A percentile compares a stretch with the other conserved stretches of the same genome.
Conservation (phyloP, 2,113 vertebrate genomes). For the Vidua chalybeata region DNA sequence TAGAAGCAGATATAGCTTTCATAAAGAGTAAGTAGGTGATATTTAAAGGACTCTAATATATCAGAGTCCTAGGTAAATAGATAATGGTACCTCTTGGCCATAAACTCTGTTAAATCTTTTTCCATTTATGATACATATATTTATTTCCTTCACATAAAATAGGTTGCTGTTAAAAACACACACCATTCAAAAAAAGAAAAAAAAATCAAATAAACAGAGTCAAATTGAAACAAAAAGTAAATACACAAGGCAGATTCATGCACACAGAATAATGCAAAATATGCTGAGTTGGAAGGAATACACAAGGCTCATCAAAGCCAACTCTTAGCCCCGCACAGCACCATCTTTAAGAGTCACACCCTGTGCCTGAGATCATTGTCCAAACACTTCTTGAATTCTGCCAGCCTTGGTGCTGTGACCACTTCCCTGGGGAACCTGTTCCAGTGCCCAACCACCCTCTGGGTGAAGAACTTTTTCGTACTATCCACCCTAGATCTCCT, state of each 20-base stretch:
- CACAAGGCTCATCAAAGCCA: background rate
- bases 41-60: background rate
- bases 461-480: background rate
- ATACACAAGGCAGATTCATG: background rate
- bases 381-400: background rate
- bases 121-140: background rate
- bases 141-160: background rate
- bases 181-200: background rate
- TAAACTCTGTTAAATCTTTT: background rate
- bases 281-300: background rate
- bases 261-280: background rate
- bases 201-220: background rate
- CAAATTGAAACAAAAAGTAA: background rate
- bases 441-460: background rate
- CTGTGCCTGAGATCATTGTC: background rate
- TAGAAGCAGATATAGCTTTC: background rate
- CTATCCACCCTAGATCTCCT: background rate
- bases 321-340: background rate
- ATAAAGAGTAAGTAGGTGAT: background rate
- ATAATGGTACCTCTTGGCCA: background rate
- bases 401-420: background rate
- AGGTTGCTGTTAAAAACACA: background rate
- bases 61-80: background rate
- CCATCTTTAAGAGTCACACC: background rate
- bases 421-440: background rate